These are phyloP conservation scores for Helicoverpa assulta DNA, from an alignment of 2,888 invertebrate genomes.

Conservation along the genomic window DNA sequence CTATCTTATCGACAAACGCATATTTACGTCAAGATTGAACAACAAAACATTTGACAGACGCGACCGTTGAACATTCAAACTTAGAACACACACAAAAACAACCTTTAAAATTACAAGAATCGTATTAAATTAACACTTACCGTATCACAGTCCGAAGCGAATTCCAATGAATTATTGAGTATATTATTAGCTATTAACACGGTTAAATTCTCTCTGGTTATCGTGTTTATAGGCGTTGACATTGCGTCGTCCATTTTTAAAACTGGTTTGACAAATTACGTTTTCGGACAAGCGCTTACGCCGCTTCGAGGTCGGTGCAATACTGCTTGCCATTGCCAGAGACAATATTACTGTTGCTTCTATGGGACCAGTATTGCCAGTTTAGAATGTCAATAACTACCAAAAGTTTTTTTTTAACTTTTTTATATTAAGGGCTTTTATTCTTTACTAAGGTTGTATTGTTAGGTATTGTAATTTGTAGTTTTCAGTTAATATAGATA, in stretches of 20 bases:
- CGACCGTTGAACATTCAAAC: constrained; percentile 33
- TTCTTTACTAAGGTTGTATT: no score
- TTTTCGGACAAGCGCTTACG: constrained; percentile 14
- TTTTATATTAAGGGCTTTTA: no score
- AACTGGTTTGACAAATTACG: constrained; percentile 10
- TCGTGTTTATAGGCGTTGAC: constrained; percentile 79
- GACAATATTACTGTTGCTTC: constrained; percentile 6
- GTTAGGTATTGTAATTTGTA: no score
- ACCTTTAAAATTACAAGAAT: neutral
- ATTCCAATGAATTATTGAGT: constrained; percentile 77
- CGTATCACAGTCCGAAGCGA: constrained; percentile 74
- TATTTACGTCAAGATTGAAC: neutral
- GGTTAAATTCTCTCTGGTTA: constrained; percentile 75
- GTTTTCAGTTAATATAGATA: no score
- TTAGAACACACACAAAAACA: neutral
- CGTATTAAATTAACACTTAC: constrained; percentile 52
- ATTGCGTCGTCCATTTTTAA: constrained; percentile 70
- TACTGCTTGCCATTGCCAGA: constrained; percentile 40
- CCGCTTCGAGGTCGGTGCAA: constrained; percentile 6
- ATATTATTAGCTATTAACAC: constrained; percentile 80
- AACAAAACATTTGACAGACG: constrained; percentile 21
- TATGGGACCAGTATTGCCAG: constrained; percentile 26
- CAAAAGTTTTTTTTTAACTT: neutral
- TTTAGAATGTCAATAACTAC: constrained; percentile 6
- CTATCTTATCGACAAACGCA: constrained; percentile 13